These are phyloP conservation scores for Listrodromus nycthemerus DNA, from an alignment of 2,888 invertebrate genomes.

Conservation along the genomic window DNA sequence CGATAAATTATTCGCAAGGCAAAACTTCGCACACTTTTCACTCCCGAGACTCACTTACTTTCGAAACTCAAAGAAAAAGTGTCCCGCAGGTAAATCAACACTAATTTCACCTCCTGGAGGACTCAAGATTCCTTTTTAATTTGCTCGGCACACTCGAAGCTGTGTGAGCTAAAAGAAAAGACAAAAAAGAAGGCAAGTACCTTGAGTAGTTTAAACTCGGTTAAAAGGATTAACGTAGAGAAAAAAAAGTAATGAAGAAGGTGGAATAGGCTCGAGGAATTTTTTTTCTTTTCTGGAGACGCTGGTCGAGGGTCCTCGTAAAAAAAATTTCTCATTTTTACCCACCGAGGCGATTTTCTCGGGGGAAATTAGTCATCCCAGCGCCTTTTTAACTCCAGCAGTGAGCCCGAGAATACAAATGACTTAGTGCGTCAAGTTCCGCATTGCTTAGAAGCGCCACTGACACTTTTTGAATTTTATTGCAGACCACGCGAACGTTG, in stretches of 20 bases:
- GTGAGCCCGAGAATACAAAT: background rate
- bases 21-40: slow-evolving; percentile 39
- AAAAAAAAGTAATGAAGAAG: slow-evolving; percentile 25
- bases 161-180: slow-evolving; percentile 11
- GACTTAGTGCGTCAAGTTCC: slow-evolving; percentile 32
- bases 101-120: slow-evolving; percentile 48
- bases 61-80: slow-evolving; percentile 9
- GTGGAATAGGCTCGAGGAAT: background rate
- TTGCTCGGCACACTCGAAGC: slow-evolving; percentile 40
- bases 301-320: slow-evolving; percentile 21
- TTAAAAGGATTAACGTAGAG: slow-evolving; percentile 7
- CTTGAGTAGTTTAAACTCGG: too few species aligned
- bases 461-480: background rate
- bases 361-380: slow-evolving; percentile 50
- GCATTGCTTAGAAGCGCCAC: background rate
- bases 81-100: slow-evolving; percentile 46
- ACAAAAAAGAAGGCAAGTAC: background rate
- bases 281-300: slow-evolving; percentile 19
- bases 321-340: background rate
- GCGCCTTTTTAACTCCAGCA: slow-evolving; percentile 21
- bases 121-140: slow-evolving; percentile 55
- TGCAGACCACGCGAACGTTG: background rate
- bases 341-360: slow-evolving; percentile 41
- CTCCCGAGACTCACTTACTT: slow-evolving; percentile 12
- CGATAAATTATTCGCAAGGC: slow-evolving; percentile 57